Percentiles rank a stretch among this genome's conserved stretches.
Conservation (phyloP, 2,113 vertebrate species). For the Nipponia nippon region DNA sequence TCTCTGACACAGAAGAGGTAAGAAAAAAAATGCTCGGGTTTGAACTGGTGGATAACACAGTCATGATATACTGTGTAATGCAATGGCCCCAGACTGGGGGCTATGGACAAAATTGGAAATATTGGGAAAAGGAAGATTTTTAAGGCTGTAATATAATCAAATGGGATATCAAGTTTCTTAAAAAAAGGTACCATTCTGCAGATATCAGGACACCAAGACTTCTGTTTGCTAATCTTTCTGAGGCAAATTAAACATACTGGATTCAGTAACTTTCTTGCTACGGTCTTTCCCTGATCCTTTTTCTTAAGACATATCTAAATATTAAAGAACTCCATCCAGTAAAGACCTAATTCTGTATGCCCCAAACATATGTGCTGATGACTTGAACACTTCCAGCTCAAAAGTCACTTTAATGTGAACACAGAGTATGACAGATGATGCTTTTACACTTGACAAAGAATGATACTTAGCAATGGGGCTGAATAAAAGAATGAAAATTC, state of each 20-base stretch:
- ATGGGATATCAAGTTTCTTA: neutral
- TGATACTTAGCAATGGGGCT: neutral
- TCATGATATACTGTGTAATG: neutral
- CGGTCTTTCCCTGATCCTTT: neutral
- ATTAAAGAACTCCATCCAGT: fast-evolving
- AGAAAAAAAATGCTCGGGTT: neutral
- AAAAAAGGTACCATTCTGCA: neutral
- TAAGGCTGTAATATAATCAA: neutral
- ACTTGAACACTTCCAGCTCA: neutral
- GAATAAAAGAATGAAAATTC: neutral
- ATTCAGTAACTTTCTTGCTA: neutral
- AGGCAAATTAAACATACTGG: neutral
- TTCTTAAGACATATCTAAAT: neutral
- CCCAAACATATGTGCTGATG: neutral
- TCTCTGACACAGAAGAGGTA: neutral
- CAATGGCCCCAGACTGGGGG: fast-evolving
- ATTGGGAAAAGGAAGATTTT: neutral
- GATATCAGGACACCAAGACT: neutral
- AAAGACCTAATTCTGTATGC: neutral
- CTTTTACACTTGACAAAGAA: neutral
- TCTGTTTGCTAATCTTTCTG: neutral
- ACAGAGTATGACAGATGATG: neutral
- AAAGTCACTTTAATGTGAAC: neutral
- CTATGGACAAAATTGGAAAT: neutral
- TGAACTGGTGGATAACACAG: neutral